phyloP scores from a whole-genome alignment of 2,113 vertebrate genomes.

The Cranoglanis bouderius region DNA sequence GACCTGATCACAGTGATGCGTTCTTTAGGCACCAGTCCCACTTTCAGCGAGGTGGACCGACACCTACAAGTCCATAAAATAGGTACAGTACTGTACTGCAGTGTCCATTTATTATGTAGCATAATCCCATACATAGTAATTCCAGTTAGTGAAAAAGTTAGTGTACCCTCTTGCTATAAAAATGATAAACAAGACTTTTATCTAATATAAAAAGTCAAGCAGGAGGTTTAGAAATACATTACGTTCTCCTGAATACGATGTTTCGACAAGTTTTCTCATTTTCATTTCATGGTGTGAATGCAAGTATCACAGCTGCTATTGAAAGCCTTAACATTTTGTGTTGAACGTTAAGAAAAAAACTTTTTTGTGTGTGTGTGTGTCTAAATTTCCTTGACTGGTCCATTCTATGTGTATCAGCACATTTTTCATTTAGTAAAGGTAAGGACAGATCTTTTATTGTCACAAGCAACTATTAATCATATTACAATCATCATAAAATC shows the following conservation, averaged over 20 bases:
- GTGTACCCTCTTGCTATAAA: background rate
- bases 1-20: conserved; percentile 91
- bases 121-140: background rate
- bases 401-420: background rate
- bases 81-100: conserved; percentile 67
- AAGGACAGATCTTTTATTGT: background rate
- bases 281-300: background rate
- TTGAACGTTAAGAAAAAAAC: background rate
- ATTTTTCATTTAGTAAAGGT: background rate
- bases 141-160: background rate
- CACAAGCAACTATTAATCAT: background rate
- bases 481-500: background rate
- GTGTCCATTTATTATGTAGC: background rate
- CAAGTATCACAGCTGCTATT: background rate
- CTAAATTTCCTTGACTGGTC: background rate
- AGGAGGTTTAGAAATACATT: background rate
- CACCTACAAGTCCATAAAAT: conserved; percentile 88
- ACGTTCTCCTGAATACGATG: background rate
- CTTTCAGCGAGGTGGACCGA: conserved; percentile 77
- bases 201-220: background rate
- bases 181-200: background rate
- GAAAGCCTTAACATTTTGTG: background rate
- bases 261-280: background rate
- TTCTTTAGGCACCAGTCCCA: conserved; percentile 87
- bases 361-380: background rate